Evolutionary conservation across 2,113 vertebrate genomes (phyloP), one percentile per base, ranked within the genome.

Genomic region (Elanus axillaris): DNA sequence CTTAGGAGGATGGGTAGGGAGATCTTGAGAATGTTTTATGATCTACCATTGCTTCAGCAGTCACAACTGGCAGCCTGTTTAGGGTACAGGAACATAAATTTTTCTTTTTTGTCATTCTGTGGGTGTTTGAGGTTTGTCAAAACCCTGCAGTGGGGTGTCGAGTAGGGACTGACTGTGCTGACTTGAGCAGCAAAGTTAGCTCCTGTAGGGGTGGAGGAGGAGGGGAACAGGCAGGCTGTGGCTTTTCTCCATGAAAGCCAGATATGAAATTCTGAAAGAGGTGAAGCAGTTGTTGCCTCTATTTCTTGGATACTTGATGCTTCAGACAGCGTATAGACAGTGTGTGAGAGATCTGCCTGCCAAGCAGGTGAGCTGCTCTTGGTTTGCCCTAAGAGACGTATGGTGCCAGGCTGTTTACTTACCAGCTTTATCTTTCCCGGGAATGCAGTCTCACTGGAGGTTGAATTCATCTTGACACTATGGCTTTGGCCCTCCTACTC

Each of bases 21-120:
- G 18, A 31, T 31, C 32, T 45, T 6, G 3, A 48, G 59, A 31
- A 48, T 1, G 0, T 36, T 79, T 88, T 42, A 13, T 16, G 55
- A 42, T 68, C 48, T 67, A 22, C 68, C 40, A 8, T 58, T 1
- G 1, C 79, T 55, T 66, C 83, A 62, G 62, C 69, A 52, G 38
- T 45, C 42, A 6, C 50, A 31, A 9, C 38, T 1, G 0, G 5
- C 15, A 0, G 7, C 43, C 45, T 29, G 18, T 60, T 16, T n/a
- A n/a, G 64, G 32, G 29, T 66, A n/a, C 7, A 6, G 0, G 21
- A 48, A 36, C 2, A 8, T 4, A 13, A 47, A 13, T 74, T 80
- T 80, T 73, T 60, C 58, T 20, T 69, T 81, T 53, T 53, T 7
- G 32, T 80, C 62, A 2, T 76, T 17, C 47, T 8, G n/a, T 79